A percentile compares a stretch with the other conserved stretches of the same genome.
These are phyloP conservation scores for Agriopis marginaria DNA, from an alignment of 2,888 invertebrate species.

Conservation along the genomic window DNA sequence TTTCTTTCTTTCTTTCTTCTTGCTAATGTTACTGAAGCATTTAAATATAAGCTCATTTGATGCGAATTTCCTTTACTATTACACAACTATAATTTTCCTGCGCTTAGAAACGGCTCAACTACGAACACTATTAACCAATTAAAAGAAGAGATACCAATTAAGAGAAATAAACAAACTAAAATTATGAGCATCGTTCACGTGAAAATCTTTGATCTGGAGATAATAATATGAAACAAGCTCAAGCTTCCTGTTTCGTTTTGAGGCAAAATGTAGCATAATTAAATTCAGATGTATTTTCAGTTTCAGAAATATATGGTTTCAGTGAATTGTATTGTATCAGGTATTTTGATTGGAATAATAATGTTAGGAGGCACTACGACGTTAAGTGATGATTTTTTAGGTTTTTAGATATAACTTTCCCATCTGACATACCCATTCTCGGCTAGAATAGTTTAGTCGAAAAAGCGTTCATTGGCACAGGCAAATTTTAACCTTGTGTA, in stretches of 20 bases:
- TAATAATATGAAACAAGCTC: conserved; percentile 32
- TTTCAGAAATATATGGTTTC: not conserved
- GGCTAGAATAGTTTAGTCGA: not conserved
- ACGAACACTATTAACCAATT: conserved; percentile 44
- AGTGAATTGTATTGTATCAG: conserved; percentile 2
- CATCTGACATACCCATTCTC: not conserved
- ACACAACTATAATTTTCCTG: conserved; percentile 4
- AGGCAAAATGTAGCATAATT: conserved; percentile 17
- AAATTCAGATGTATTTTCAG: conserved; percentile 17
- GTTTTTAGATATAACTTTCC: too few species aligned
- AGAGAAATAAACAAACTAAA: conserved; percentile 42
- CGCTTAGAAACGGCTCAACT: conserved; percentile 50
- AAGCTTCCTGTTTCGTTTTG: conserved; percentile 22
- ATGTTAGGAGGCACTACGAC: not conserved
- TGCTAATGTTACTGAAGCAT: not conserved
- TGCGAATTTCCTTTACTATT: conserved; percentile 24
- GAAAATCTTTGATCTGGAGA: conserved; percentile 43
- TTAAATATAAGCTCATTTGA: conserved; percentile 7
- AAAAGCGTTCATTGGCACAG: too few species aligned
- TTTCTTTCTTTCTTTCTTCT: too few species aligned
- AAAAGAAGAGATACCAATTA: conserved; percentile 49
- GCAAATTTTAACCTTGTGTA: not conserved
- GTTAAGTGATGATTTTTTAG: not conserved
- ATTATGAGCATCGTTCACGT: conserved; percentile 39
- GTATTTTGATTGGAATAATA: not conserved